Evolutionary conservation across 1,140 invertebrate species (phyloP).

Genomic region (Drosophila tristis): DNA sequence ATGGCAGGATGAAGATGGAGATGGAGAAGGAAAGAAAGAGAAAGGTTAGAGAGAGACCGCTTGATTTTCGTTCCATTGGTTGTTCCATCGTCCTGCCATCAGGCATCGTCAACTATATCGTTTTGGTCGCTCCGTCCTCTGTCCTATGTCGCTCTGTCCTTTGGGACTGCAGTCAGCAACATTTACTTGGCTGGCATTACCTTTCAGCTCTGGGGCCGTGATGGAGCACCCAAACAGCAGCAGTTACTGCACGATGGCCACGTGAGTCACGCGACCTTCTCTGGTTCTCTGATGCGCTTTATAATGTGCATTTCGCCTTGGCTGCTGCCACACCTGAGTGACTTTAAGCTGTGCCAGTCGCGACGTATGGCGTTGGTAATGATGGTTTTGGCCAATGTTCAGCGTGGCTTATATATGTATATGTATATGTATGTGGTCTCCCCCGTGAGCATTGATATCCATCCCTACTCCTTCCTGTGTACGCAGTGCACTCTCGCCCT

Average conservation of each 20-base stretch:
- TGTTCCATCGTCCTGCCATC: conserved; percentile 59
- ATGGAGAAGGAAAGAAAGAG: too few species aligned
- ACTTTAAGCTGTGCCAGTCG: conserved; percentile 64
- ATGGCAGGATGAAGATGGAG: conserved; percentile 17
- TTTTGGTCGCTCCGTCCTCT: conserved; percentile 20
- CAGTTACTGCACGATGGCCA: too few species aligned
- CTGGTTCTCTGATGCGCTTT: conserved; percentile 18
- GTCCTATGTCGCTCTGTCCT: conserved; percentile 26
- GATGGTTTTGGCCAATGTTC: conserved; percentile 56
- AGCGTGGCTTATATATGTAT: conserved; percentile 39
- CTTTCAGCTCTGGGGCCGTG: conserved; percentile 37
- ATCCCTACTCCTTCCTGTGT: conserved; percentile 9
- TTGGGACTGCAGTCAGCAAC: conserved; percentile 61
- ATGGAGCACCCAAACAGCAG: neutral
- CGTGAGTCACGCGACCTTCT: conserved; percentile 45
- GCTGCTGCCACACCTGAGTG: conserved; percentile 50
- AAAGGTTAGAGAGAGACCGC: conserved; percentile 22
- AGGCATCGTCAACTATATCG: conserved; percentile 44
- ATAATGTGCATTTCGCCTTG: conserved; percentile 44
- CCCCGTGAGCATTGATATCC: conserved; percentile 25
- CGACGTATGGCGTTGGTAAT: conserved; percentile 65
- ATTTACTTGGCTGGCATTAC: conserved; percentile 70
- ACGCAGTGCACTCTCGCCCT: conserved; percentile 37
- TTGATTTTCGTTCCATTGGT: conserved; percentile 58
- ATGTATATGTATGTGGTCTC: neutral